These are phyloP conservation scores for Corynorhinus townsendii DNA, from an alignment of 2,113 vertebrate genomes.

Conservation along the genomic window DNA sequence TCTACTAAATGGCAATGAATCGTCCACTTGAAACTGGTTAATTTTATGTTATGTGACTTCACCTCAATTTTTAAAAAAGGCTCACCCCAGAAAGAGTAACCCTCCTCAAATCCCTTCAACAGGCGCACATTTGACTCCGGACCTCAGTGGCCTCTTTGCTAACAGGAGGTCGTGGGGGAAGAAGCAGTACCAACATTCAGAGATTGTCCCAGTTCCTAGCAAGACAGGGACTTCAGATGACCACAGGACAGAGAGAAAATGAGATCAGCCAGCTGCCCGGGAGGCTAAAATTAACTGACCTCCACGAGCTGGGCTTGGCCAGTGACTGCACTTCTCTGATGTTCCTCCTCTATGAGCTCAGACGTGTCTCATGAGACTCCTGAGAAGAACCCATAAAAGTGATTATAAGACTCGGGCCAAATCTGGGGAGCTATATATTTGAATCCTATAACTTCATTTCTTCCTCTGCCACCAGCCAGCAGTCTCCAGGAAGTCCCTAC, in stretches of 20 bases:
- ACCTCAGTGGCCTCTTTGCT: neutral
- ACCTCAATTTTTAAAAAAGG: neutral
- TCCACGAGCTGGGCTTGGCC: neutral
- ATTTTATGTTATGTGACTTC: neutral
- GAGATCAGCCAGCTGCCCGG: neutral
- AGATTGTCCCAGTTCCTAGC: neutral
- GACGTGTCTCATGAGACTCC: neutral
- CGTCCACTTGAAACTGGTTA: neutral
- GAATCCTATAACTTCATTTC: constrained; percentile 26
- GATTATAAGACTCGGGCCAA: neutral
- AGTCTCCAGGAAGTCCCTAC: neutral
- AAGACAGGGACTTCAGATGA: neutral
- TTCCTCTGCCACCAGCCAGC: neutral
- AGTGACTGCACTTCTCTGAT: neutral
- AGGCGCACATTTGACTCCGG: neutral
- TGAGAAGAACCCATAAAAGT: neutral
- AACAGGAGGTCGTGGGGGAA: neutral
- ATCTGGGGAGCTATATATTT: neutral
- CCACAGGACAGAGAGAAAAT: neutral
- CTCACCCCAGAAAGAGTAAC: neutral
- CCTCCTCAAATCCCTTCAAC: neutral
- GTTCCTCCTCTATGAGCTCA: neutral
- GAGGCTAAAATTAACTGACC: constrained; percentile 13
- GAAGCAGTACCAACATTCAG: neutral
- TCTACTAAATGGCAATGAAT: neutral